phyloP scores from a whole-genome alignment of 2,797 vertebrate species.

The Coregonus sp. region DNA sequence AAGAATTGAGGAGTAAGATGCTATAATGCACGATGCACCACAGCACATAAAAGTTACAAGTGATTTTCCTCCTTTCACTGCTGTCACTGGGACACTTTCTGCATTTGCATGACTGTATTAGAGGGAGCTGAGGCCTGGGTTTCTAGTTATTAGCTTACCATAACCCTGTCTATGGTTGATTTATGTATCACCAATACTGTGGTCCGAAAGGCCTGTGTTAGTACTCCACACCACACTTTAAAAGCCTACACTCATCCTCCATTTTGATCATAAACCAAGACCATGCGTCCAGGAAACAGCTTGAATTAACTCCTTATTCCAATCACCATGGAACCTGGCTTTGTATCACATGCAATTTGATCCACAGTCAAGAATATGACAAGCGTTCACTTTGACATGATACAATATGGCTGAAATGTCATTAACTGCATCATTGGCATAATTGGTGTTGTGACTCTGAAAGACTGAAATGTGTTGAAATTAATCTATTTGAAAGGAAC shows the following conservation, averaged over 20 bases:
- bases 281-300: not conserved
- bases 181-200: slow-evolving; percentile 4
- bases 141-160: not conserved
- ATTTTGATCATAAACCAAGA: not conserved
- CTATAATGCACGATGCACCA: not conserved
- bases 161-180: not conserved
- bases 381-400: slow-evolving; percentile 41
- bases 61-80: not conserved
- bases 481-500: slow-evolving; percentile 40
- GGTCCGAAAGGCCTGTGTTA: not conserved
- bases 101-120: not conserved
- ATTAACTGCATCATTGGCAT: slow-evolving; percentile 41
- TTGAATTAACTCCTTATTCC: slow-evolving; percentile 16
- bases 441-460: slow-evolving; percentile 42
- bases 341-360: slow-evolving; percentile 13
- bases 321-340: slow-evolving; percentile 1
- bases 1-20: not conserved
- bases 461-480: slow-evolving; percentile 40
- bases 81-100: not conserved
- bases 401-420: slow-evolving; percentile 51
- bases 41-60: not conserved
- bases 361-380: slow-evolving; percentile 39
- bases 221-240: not conserved
- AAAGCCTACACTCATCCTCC: not conserved
- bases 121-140: not conserved